Evolutionary conservation across 1,140 invertebrate species (phyloP), one percentile per base, ranked within the genome.

Genomic region (Orius insidiosus): DNA sequence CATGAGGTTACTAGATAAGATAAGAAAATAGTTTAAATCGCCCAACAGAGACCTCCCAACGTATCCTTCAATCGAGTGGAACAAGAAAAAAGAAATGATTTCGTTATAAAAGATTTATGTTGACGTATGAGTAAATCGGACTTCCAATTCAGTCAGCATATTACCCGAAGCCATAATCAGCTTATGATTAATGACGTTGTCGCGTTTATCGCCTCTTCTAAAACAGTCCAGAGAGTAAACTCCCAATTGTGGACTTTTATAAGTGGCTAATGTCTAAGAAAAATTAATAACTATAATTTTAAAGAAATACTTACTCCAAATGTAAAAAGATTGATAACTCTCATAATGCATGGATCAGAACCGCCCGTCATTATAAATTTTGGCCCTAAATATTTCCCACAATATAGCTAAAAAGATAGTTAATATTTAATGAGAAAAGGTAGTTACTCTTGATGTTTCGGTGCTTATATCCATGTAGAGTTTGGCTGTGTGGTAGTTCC

Each of bases 401-500:
- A 52, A 32, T 47, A 53, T 11, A 50, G 37, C 50, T 53, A 32
- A 35, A 51, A 52, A 45, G 3, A 32, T n/a, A 30, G 10, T 15
- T 14, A 30, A 7, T 11, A 30, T 45, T 30, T 30, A 34, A 5
- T 14, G 11, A 16, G 36, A 45, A 47, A 11, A 14, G 19, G 13
- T 34, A 2, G 2, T 36, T 44, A 50, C 48, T 32, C 33, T 46
- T n/a, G 48, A 40, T 10, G 36, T 46, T 31, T 50, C 72, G 4
- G 71, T 71, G 41, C 66, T 63, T 40, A 76, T 58, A 41, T 63
- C 68, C 46, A 62, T 61, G 15, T 73, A 66, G 24, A 70, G 57
- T 58, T 68, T 68, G 31, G 69, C 68, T 11, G 64, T 65, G 35
- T 63, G 63, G 46, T 72, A 74, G 53, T 73, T 68, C 70, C 70